Evolutionary conservation across 1,140 invertebrate genomes (phyloP), one percentile per base, ranked within the genome.

Genomic region (Bombus sibiricus): DNA sequence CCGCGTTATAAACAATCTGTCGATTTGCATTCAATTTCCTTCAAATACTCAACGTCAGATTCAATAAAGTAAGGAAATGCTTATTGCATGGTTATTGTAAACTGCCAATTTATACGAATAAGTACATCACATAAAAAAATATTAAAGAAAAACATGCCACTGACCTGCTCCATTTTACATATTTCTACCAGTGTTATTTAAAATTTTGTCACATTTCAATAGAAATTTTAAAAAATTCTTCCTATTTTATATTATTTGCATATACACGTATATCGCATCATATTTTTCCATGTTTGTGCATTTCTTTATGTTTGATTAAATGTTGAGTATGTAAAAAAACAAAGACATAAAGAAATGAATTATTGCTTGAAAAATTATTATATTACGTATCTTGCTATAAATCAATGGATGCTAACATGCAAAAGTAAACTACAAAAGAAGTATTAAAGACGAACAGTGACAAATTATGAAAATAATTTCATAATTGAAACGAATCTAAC

Each of bases 21-120:
- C 82, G n/a, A 68, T 78, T 77, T 78, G 82, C 82, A 83, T 43
- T 43, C 68, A 41, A 64, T 66, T 78, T 83, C 47, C 75, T 79
- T 83, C 43, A 28, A 68, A 83, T 77, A 83, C 34, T 83, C 74
- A 10, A 59, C 22, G 28, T 71, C 64, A 53, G 32, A 59, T 83
- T 78, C 41, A 59, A 71, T 78, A 59, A 69, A 59, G 41, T 47
- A 78, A 69, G 34, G 64, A 66, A 73, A 57, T 41, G 62, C 37
- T 77, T 69, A 53, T 77, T 53, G 53, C 62, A 69, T 69, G 66
- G 22, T 84, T 68, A 69, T 53, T 80, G 57, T 59, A 73, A 80
- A 80, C 34, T 80, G 47, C 39, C 77, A 53, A 72, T 72, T 85
- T 80, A 57, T 73, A 85, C 10, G 41, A 39, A 57, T 62, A 53